Percentiles rank a stretch among this genome's conserved stretches.
These are phyloP conservation scores for Gopherus evgoodei DNA, from an alignment of 2,113 vertebrate species.

Conservation along the genomic window DNA sequence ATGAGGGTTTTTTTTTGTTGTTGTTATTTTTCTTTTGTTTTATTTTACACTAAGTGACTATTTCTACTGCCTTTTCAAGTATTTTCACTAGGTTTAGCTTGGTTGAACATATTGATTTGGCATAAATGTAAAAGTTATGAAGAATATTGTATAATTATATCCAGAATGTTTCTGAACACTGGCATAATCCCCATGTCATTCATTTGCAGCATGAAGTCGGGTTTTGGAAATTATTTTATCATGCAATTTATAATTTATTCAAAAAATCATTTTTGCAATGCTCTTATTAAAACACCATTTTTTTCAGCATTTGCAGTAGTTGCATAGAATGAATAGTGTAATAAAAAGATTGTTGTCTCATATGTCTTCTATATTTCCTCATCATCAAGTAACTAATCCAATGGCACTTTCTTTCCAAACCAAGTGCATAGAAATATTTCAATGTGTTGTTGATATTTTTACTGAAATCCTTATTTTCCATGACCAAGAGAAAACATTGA, in stretches of 20 bases:
- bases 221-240: neutral
- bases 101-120: neutral
- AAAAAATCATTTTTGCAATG: neutral
- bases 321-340: neutral
- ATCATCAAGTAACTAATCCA: rapidly evolving
- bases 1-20: neutral
- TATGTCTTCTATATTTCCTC: neutral
- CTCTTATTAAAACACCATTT: rapidly evolving
- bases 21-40: neutral
- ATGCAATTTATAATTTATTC: rapidly evolving
- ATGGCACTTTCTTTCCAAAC: neutral
- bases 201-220: neutral
- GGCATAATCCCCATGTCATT: neutral
- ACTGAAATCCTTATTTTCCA: neutral
- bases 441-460: neutral
- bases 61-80: neutral
- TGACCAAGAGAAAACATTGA: neutral
- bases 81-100: neutral
- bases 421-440: neutral
- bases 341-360: neutral
- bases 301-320: neutral
- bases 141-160: neutral
- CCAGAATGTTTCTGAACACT: neutral
- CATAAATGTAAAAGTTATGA: neutral
- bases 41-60: neutral